A percentile compares a stretch with the other conserved stretches of the same genome.
Conservation (phyloP, 2,797 vertebrate species). For the Diplodus sargus region DNA sequence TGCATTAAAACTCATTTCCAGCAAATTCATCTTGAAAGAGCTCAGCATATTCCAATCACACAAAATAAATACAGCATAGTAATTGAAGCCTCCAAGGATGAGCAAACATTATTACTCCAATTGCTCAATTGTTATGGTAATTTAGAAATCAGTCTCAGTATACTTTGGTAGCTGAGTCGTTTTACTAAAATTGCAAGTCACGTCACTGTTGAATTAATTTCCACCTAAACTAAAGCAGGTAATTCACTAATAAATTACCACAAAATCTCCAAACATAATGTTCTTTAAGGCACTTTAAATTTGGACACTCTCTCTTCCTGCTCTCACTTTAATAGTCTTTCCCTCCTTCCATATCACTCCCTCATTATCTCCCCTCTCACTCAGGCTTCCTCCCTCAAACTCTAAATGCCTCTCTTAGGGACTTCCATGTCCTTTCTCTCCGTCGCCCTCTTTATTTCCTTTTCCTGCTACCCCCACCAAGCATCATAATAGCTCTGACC, state of each 20-base stretch:
- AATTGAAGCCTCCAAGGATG: conserved; percentile 77
- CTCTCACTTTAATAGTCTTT: conserved; percentile 42
- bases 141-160: conserved; percentile 69
- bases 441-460: conserved; percentile 62
- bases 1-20: conserved; percentile 74
- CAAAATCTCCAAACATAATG: conserved; percentile 41
- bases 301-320: conserved; percentile 9
- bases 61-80: conserved; percentile 80
- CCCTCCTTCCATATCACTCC: conserved; percentile 38
- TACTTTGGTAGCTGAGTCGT: conserved; percentile 65
- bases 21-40: conserved; percentile 77
- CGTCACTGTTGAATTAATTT: conserved; percentile 66
- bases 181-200: conserved; percentile 67
- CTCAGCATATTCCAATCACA: conserved; percentile 75
- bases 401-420: conserved; percentile 69
- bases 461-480: conserved; percentile 66
- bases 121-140: conserved; percentile 83
- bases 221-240: conserved; percentile 35
- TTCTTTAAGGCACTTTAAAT: conserved; percentile 40
- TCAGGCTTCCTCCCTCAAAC: conserved; percentile 70
- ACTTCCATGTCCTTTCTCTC: conserved; percentile 58
- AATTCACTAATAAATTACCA: conserved; percentile 56
- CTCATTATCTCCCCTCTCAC: conserved; percentile 61
- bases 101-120: conserved; percentile 77
- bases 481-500: conserved; percentile 70